A percentile compares a stretch with the other conserved stretches of the same genome.
Conservation (phyloP, 2,797 vertebrate genomes). For the Arrhamphus sclerolepis region DNA sequence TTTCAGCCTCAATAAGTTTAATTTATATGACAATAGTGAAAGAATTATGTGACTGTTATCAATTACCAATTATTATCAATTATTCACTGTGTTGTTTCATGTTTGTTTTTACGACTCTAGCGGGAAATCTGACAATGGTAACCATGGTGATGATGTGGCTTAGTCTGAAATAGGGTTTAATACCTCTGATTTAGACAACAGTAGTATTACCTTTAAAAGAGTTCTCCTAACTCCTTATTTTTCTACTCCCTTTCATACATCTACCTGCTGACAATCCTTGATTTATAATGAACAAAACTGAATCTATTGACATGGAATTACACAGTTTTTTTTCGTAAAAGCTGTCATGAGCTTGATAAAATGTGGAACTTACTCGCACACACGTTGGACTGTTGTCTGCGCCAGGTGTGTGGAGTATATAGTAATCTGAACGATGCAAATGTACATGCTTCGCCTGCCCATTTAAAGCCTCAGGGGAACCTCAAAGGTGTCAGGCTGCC, state of each 20-base stretch:
- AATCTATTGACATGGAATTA: slow-evolving; percentile 51
- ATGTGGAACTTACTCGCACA: slow-evolving; percentile 56
- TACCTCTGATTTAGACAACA: slow-evolving; percentile 60
- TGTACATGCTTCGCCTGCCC: slow-evolving; percentile 12
- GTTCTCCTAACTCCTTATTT: too few relatives aligned
- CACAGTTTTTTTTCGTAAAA: slow-evolving; percentile 53
- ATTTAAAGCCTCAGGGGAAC: slow-evolving; percentile 20
- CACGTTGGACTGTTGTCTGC: slow-evolving; percentile 26
- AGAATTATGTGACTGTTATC: too few relatives aligned
- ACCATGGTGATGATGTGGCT: too few relatives aligned
- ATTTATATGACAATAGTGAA: too few relatives aligned
- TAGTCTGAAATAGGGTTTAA: too few relatives aligned
- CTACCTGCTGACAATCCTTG: slow-evolving; percentile 69
- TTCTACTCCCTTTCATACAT: slow-evolving; percentile 67
- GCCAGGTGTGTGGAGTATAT: neutral
- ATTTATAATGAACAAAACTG: slow-evolving; percentile 68
- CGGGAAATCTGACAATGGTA: too few relatives aligned
- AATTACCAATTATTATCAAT: too few relatives aligned
- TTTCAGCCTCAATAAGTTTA: too few relatives aligned
- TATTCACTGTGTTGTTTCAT: too few relatives aligned
- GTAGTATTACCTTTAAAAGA: slow-evolving; percentile 48
- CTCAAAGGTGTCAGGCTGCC: neutral
- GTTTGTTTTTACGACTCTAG: too few relatives aligned
- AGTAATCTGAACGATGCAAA: neutral
- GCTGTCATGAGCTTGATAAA: slow-evolving; percentile 42